Percentiles rank a stretch among this genome's conserved stretches.
phyloP scores from a whole-genome alignment of 2,113 vertebrate species.

The Rhinolophus sinicus region DNA sequence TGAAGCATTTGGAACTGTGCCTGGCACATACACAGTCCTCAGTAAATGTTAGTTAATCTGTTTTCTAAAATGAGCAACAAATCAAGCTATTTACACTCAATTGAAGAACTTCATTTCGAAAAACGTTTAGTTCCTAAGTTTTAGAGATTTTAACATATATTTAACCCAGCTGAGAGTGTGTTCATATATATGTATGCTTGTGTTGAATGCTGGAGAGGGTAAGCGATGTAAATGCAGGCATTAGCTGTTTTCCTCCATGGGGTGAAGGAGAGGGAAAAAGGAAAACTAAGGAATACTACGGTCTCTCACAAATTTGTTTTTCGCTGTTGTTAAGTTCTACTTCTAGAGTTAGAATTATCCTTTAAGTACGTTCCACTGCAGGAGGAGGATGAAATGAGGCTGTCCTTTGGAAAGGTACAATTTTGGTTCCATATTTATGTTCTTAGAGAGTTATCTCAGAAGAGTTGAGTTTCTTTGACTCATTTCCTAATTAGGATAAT shows the following conservation, averaged over 20 bases:
- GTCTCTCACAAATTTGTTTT: background rate
- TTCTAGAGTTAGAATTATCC: background rate
- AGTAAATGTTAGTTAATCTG: background rate
- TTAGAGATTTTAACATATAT: background rate
- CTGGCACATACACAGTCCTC: background rate
- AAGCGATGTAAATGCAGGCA: background rate
- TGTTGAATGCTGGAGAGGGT: background rate
- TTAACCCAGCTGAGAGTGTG: background rate
- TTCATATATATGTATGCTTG: background rate
- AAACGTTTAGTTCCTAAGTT: background rate
- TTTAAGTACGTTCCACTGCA: background rate
- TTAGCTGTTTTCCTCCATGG: background rate
- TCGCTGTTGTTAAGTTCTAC: background rate
- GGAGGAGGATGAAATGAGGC: background rate
- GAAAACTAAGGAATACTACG: background rate
- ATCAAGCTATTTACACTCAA: slow-evolving; percentile 10
- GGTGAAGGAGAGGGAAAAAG: background rate
- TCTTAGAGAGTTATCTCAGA: background rate
- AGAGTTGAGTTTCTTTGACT: background rate
- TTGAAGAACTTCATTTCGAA: background rate
- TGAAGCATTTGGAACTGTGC: background rate
- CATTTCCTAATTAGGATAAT: background rate
- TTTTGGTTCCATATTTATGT: background rate
- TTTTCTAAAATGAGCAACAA: slow-evolving; percentile 37
- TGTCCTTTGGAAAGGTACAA: background rate